A percentile compares a stretch with the other conserved stretches of the same genome.
Evolutionary conservation across 2,113 vertebrate species (phyloP).

Genomic region (Bos indicus): DNA sequence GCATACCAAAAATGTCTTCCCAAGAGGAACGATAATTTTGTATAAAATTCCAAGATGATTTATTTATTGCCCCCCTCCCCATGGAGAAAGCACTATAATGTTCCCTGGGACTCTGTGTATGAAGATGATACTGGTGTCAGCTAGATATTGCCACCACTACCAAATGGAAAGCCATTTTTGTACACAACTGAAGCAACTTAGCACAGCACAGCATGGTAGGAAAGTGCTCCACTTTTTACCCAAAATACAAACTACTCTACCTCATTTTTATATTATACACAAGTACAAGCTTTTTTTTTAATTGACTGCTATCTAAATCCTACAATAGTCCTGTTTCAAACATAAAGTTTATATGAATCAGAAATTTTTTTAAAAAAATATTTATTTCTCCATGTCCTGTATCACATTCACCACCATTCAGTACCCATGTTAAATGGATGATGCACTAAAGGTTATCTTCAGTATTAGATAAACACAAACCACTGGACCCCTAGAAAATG

Average conservation of each 20-base stretch:
- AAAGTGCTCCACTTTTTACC: background rate
- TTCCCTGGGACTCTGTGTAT: background rate
- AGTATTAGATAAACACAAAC: background rate
- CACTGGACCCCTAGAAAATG: background rate
- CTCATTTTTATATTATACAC: background rate
- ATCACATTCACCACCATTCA: background rate
- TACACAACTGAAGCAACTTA: background rate
- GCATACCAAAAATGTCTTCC: background rate
- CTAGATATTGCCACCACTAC: background rate
- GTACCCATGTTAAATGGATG: background rate
- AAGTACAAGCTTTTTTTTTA: background rate
- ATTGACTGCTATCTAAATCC: background rate
- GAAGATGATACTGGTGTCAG: background rate
- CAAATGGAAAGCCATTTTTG: background rate
- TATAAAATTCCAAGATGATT: background rate
- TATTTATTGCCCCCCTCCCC: background rate
- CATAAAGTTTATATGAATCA: conserved; percentile 1
- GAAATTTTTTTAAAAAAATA: background rate
- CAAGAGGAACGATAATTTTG: background rate
- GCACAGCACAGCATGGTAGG: background rate
- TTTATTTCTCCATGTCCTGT: background rate
- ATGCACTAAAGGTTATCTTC: background rate
- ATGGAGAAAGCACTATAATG: background rate
- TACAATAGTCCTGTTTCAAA: background rate
- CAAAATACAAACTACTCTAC: background rate